These are phyloP conservation scores for Malthinus seriepunctatus DNA, from an alignment of 2,888 invertebrate genomes.

Conservation along the genomic window DNA sequence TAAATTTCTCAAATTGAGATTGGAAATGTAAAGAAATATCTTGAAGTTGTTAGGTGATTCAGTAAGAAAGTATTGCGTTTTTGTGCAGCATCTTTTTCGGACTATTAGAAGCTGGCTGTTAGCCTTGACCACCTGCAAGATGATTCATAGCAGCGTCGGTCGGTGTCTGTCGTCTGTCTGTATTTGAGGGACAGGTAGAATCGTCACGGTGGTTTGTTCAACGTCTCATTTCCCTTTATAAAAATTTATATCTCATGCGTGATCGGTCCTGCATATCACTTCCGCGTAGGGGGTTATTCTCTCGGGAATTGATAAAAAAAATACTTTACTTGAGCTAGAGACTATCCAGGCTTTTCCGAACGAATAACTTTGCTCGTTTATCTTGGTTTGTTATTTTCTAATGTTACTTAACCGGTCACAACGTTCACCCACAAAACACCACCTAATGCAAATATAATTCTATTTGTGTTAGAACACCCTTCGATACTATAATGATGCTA, in stretches of 20 bases:
- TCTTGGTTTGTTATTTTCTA: slow-evolving; percentile 52
- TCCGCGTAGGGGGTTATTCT: slow-evolving; percentile 19
- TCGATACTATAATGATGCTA: slow-evolving; percentile 34
- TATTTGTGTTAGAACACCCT: slow-evolving; percentile 49
- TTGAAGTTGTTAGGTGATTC: slow-evolving; percentile 21
- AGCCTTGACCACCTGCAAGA: slow-evolving; percentile 47
- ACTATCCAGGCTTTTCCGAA: slow-evolving; percentile 44
- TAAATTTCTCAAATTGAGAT: no score
- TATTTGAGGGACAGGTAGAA: slow-evolving; percentile 29
- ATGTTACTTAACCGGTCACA: slow-evolving; percentile 49
- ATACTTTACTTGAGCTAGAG: slow-evolving; percentile 8
- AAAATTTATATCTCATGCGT: slow-evolving; percentile 24
- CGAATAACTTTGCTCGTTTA: slow-evolving; percentile 47
- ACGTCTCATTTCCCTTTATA: slow-evolving; percentile 12
- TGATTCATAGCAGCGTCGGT: slow-evolving; percentile 35
- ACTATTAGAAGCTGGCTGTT: slow-evolving; percentile 43
- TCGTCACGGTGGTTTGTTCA: slow-evolving; percentile 19
- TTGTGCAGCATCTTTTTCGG: slow-evolving; percentile 36
- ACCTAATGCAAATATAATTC: slow-evolving; percentile 51
- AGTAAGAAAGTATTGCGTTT: slow-evolving; percentile 33
- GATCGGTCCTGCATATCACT: slow-evolving; percentile 32
- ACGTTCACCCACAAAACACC: slow-evolving; percentile 43
- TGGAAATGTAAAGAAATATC: no score
- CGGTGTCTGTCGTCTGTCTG: slow-evolving; percentile 34
- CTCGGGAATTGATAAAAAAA: slow-evolving; percentile 6